phyloP scores from a whole-genome alignment of 2,113 vertebrate genomes.

The Grammomys dolichurus region DNA sequence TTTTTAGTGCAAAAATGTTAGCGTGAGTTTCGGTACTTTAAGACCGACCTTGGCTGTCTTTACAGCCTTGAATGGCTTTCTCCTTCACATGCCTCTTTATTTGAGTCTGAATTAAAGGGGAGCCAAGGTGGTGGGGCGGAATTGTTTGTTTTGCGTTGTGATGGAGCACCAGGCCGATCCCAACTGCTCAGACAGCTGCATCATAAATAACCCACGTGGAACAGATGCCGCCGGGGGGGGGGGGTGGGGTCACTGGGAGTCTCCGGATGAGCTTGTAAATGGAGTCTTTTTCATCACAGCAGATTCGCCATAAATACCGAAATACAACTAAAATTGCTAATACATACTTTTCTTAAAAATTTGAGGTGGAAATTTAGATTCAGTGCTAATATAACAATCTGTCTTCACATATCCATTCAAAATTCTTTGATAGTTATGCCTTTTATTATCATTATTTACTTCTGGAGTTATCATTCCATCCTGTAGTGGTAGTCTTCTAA shows the following conservation, averaged over 20 bases:
- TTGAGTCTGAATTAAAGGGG: conserved; percentile 60
- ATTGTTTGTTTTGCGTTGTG: conserved; percentile 74
- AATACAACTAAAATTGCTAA: conserved; percentile 58
- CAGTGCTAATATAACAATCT: conserved; percentile 46
- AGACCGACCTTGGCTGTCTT: conserved; percentile 68
- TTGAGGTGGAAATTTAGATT: conserved; percentile 59
- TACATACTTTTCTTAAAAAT: conserved; percentile 59
- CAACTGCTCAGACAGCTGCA: conserved; percentile 86
- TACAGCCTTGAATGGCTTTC: conserved; percentile 44
- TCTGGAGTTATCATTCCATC: conserved; percentile 29
- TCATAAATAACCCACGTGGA: conserved; percentile 82
- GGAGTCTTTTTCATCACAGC: conserved; percentile 77
- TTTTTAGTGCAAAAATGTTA: conserved; percentile 64
- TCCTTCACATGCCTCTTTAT: conserved; percentile 46
- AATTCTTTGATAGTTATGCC: neutral
- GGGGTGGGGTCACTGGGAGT: conserved; percentile 52
- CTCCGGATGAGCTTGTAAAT: conserved; percentile 67
- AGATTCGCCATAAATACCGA: conserved; percentile 71
- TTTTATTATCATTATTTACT: conserved; percentile 12
- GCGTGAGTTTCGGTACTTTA: conserved; percentile 66
- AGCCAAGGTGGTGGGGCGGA: conserved; percentile 71
- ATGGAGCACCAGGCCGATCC: conserved; percentile 71
- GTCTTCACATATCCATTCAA: neutral
- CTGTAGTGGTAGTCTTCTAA: neutral
- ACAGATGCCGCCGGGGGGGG: conserved; percentile 61